Percentiles rank a stretch among this genome's conserved stretches.
Conservation (phyloP, 2,888 invertebrate genomes). For the Sceliomorpha sp. region DNA sequence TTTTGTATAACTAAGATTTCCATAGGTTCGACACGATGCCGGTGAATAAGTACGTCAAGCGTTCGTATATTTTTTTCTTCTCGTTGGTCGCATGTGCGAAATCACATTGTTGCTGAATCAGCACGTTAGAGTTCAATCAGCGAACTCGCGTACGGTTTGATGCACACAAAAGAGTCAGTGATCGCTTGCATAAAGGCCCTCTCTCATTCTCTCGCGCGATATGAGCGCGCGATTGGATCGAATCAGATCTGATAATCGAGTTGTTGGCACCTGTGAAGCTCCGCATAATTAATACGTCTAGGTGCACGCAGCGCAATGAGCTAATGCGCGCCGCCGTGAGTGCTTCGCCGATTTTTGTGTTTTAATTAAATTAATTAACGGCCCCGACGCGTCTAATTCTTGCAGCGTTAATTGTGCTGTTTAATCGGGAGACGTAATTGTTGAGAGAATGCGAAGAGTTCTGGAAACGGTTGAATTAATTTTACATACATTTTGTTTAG, state of each 20-base stretch:
- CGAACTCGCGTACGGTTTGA: slow-evolving; percentile 37
- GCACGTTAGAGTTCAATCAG: slow-evolving; percentile 56
- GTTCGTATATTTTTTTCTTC: slow-evolving; percentile 19
- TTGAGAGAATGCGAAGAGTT: too few relatives aligned
- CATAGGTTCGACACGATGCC: too few relatives aligned
- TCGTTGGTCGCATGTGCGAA: slow-evolving; percentile 43
- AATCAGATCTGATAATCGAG: slow-evolving; percentile 77
- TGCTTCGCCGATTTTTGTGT: slow-evolving; percentile 16
- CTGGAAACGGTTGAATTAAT: too few relatives aligned
- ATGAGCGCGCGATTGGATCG: slow-evolving; percentile 69
- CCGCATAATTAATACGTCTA: slow-evolving; percentile 73
- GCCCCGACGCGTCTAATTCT: slow-evolving; percentile 15
- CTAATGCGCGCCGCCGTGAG: slow-evolving; percentile 27
- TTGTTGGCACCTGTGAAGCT: slow-evolving; percentile 78
- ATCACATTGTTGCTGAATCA: slow-evolving; percentile 52
- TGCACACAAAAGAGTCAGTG: slow-evolving; percentile 51
- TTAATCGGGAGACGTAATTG: too few relatives aligned
- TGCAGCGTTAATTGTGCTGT: slow-evolving; percentile 9
- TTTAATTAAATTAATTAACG: slow-evolving; percentile 35
- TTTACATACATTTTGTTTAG: too few relatives aligned
- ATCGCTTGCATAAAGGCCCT: slow-evolving; percentile 50
- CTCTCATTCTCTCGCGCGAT: slow-evolving; percentile 59
- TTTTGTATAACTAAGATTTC: too few relatives aligned
- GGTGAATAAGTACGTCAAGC: slow-evolving; percentile 39
- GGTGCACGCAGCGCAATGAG: slow-evolving; percentile 32